Conservation (phyloP, 2,888 invertebrate species). For the Oscheius myriophilus region DNA sequence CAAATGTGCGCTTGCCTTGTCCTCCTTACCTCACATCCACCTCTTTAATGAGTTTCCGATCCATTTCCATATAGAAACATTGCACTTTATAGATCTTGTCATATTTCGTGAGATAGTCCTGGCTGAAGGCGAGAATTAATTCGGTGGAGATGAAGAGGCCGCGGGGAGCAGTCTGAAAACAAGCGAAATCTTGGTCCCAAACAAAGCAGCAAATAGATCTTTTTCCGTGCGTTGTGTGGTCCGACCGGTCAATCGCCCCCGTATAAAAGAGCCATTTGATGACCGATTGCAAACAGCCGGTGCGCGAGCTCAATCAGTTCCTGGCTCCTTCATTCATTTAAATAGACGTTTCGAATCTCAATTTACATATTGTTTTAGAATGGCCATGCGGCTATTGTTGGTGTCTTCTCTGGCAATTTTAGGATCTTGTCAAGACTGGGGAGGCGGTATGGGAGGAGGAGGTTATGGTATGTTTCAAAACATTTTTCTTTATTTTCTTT, state of each 20-base stretch:
- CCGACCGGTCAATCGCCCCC: constrained; percentile 26
- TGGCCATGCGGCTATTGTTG: constrained; percentile 32
- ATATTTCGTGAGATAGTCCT: constrained; percentile 65
- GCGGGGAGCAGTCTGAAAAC: constrained; percentile 58
- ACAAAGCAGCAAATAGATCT: constrained; percentile 18
- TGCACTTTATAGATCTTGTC: constrained; percentile 66
- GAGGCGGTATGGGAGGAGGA: constrained; percentile 44
- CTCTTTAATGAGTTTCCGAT: constrained; percentile 59
- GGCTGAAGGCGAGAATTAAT: constrained; percentile 67
- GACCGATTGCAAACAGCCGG: constrained; percentile 26
- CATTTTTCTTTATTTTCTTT: too few relatives aligned
- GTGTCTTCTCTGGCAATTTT: constrained; percentile 48
- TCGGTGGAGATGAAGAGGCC: constrained; percentile 64
- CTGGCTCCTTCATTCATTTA: neutral
- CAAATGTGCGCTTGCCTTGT: too few relatives aligned
- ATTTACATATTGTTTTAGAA: constrained; percentile 1
- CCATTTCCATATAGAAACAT: constrained; percentile 70
- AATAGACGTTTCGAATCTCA: neutral
- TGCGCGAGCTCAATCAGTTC: constrained; percentile 13
- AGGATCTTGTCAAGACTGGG: constrained; percentile 60
- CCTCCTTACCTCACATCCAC: constrained; percentile 62
- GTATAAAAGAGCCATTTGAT: constrained; percentile 8
- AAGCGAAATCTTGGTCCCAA: constrained; percentile 10
- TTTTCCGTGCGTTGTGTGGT: constrained; percentile 28
- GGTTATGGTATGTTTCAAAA: constrained; percentile 30